Conservation (phyloP, 2,113 vertebrate genomes). For the Megaceryle maxima region DNA sequence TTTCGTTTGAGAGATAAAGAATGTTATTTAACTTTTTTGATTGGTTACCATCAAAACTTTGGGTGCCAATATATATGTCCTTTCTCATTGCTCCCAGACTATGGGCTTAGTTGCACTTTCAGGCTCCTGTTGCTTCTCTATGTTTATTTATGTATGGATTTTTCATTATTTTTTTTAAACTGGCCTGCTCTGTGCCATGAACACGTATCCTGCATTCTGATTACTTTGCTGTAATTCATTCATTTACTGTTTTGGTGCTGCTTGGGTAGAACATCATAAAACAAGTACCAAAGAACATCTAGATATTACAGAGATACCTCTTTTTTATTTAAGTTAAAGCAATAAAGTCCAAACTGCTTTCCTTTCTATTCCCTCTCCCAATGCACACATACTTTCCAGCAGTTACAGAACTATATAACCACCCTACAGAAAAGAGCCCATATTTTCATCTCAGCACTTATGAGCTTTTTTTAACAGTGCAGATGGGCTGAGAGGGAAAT, state of each 20-base stretch:
- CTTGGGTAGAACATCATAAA: neutral
- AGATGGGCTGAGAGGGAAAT: neutral
- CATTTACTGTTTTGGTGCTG: neutral
- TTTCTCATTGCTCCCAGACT: neutral
- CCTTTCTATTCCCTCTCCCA: neutral
- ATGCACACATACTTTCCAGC: neutral
- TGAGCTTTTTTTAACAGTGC: neutral
- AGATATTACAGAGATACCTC: neutral
- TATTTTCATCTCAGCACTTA: neutral
- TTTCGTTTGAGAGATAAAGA: neutral
- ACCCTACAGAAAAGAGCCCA: neutral
- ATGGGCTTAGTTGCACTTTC: neutral
- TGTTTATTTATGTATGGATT: neutral
- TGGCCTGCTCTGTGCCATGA: neutral
- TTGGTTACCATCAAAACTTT: neutral
- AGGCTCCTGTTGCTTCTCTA: neutral
- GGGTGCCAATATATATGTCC: neutral
- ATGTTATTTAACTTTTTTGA: neutral
- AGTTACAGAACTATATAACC: neutral
- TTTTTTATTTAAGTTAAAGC: slow-evolving; percentile 26
- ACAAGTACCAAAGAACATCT: neutral
- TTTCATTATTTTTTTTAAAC: neutral
- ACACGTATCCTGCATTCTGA: neutral
- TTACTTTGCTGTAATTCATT: neutral
- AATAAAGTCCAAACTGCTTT: neutral